Evolutionary conservation across 2,797 vertebrate species (phyloP), one percentile per base, ranked within the genome.

Genomic region (Sciurus carolinensis): DNA sequence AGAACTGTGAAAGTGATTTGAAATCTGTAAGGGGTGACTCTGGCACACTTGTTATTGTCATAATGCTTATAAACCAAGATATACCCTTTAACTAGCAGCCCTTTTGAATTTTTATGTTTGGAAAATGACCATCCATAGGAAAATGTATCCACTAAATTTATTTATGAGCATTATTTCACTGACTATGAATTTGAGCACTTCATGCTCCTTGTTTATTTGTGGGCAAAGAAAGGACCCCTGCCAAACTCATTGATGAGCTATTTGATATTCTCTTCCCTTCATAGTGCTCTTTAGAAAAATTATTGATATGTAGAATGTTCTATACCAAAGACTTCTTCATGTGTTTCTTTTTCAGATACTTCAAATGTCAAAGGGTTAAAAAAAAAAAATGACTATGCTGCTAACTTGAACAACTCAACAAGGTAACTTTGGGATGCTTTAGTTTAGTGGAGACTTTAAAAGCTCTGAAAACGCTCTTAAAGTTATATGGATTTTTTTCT

Each of bases 401-500:
- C 20, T 87, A 89, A 83, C 75, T 87, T 91, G 86, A 89, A 89
- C 87, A 97, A 82, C n/a, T 94, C 72, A 94, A 85, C 83, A 96
- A 94, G 76, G 87, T 94, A 97, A 97, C 39, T 95, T 91, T 91
- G 67, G 71, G 67, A 75, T 93, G 72, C 14, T 85, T 97, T 64
- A 20, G 52, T 90, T 92, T 95, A 90, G 83, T 76, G 59, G 66
- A 76, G 69, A 95, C 52, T 97, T 97, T 91, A 96, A 91, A 95
- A 97, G 80, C 89, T 97, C 96, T 96, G 83, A 96, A 95, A 97
- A 96, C 94, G 80, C 71, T 95, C 83, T 97, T 97, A 95, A 97
- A 94, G 88, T 93, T 97, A 90, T 96, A 95, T 96, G 76, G 94
- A 89, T 95, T 94, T 96, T 95, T 72, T 28, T 42, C 54, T 54